Evolutionary conservation across 2,113 vertebrate genomes (phyloP).

Genomic region (Spheniscus mendiculus): DNA sequence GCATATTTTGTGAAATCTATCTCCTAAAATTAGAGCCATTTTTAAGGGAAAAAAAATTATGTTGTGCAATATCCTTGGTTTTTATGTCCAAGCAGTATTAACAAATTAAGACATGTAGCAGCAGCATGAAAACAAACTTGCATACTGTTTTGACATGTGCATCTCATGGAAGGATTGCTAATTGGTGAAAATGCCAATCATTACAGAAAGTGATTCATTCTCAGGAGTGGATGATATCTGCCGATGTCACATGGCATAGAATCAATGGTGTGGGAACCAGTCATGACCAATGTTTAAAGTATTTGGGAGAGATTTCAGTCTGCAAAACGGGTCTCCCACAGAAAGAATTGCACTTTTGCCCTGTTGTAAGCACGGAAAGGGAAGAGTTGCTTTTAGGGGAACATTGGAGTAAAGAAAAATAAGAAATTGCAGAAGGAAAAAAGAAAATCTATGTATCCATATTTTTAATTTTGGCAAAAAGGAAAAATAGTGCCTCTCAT

Average conservation of each 20-base stretch:
- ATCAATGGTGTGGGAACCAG: neutral
- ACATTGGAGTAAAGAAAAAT: neutral
- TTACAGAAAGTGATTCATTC: neutral
- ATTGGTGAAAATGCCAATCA: constrained; percentile 29
- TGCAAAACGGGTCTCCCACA: neutral
- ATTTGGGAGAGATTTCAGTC: neutral
- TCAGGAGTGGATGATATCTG: neutral
- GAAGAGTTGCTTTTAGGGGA: neutral
- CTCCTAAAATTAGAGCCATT: neutral
- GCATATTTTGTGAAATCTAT: neutral
- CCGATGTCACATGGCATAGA: neutral
- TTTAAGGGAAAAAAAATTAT: neutral
- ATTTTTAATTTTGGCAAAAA: neutral
- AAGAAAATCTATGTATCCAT: rapidly evolving
- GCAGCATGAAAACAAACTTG: neutral
- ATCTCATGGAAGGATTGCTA: constrained; percentile 18
- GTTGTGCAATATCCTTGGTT: neutral
- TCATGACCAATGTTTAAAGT: neutral
- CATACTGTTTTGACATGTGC: constrained; percentile 22
- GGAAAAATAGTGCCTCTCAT: neutral
- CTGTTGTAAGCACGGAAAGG: neutral
- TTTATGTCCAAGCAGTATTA: neutral
- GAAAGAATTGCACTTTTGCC: neutral
- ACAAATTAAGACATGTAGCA: neutral
- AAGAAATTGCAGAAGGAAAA: neutral